Percentiles rank a stretch among this genome's conserved stretches.
Evolutionary conservation across 2,888 invertebrate species (phyloP).

Genomic region (Drosophila pseudotakahashii): DNA sequence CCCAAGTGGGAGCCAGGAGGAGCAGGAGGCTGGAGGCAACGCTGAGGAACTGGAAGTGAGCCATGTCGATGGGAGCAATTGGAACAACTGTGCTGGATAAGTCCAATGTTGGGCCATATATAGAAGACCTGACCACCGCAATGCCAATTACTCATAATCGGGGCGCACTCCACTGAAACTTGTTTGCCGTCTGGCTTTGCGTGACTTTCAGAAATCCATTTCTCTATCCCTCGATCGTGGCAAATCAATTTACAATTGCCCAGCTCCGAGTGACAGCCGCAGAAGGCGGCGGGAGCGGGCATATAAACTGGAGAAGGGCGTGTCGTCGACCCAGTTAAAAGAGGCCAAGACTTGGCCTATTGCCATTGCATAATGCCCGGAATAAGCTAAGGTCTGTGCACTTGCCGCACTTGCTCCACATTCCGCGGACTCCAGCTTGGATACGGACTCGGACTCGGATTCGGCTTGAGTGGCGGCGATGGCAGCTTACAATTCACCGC

Average conservation of each 20-base stretch:
- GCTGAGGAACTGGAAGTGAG: constrained; percentile 85
- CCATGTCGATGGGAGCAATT: constrained; percentile 74
- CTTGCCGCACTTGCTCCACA: constrained; percentile 48
- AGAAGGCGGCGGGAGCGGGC: background rate
- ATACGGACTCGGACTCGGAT: background rate
- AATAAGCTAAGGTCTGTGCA: constrained; percentile 35
- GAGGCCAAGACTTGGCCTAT: constrained; percentile 31
- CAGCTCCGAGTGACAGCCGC: constrained; percentile 57
- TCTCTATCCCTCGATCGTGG: constrained; percentile 67
- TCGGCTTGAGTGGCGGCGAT: constrained; percentile 6
- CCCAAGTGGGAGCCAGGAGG: constrained; percentile 86
- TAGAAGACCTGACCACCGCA: constrained; percentile 40
- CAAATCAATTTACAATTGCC: constrained; percentile 67
- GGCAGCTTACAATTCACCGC: constrained; percentile 38
- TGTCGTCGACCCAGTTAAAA: constrained; percentile 53
- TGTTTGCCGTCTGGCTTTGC: constrained; percentile 50
- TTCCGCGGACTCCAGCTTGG: constrained; percentile 5
- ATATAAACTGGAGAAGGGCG: constrained; percentile 53
- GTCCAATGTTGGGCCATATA: constrained; percentile 50
- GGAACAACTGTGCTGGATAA: constrained; percentile 62
- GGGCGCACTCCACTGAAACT: constrained; percentile 19
- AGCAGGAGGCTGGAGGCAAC: constrained; percentile 85
- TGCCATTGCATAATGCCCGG: constrained; percentile 37
- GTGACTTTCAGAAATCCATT: constrained; percentile 78
- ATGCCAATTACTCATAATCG: constrained; percentile 51